Evolutionary conservation across 1,140 invertebrate genomes (phyloP).

Genomic region (Euura saliciscinereae): DNA sequence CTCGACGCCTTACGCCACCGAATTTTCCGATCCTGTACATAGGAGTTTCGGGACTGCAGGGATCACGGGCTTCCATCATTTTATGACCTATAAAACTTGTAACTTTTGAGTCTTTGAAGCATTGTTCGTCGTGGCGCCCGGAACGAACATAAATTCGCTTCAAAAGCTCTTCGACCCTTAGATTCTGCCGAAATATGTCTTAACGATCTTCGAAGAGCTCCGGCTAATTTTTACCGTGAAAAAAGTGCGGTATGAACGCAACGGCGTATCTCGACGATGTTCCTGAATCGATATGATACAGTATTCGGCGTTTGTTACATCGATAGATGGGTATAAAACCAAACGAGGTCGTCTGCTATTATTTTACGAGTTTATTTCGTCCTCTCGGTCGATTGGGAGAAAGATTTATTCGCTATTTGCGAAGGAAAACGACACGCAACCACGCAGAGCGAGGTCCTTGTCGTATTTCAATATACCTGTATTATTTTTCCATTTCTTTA

Average conservation of each 20-base stretch:
- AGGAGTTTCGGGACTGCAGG: neutral
- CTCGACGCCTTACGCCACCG: no score
- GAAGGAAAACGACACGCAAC: no score
- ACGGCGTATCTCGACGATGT: no score
- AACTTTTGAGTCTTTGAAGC: conserved; percentile 1
- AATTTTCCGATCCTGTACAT: neutral
- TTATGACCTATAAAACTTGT: conserved; percentile 37
- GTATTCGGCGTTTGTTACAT: no score
- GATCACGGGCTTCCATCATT: conserved; percentile 12
- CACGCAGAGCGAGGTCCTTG: no score
- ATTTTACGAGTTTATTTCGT: neutral
- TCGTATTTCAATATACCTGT: no score
- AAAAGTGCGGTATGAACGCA: neutral
- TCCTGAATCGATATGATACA: no score
- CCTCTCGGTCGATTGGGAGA: neutral
- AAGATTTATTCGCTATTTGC: no score
- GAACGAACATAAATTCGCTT: neutral
- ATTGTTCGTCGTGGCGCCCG: neutral
- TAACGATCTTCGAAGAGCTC: neutral
- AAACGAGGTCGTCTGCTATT: neutral
- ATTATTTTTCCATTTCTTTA: neutral
- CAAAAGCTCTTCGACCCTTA: neutral
- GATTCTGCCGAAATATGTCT: neutral
- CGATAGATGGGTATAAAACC: no score
- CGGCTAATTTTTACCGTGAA: neutral